Evolutionary conservation across 2,797 vertebrate genomes (phyloP).

Genomic region (Pagetopsis macropterus): DNA sequence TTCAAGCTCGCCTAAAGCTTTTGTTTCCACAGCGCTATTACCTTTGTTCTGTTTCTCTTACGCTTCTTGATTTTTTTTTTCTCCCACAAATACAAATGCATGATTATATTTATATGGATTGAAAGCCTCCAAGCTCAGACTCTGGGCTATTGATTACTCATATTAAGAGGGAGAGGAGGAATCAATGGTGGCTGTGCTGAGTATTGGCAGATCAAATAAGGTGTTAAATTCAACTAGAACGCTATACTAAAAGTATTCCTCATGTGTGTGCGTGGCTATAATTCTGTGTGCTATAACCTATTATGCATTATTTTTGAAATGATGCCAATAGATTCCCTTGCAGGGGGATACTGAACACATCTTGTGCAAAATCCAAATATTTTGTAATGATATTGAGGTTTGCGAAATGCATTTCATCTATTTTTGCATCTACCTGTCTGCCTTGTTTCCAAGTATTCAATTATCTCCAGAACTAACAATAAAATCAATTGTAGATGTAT

Average conservation of each 20-base stretch:
- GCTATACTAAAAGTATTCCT: constrained; percentile 36
- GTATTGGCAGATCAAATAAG: constrained; percentile 69
- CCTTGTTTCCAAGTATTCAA: constrained; percentile 26
- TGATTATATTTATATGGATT: constrained; percentile 82
- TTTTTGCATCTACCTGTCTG: constrained; percentile 22
- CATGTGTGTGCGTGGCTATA: background rate
- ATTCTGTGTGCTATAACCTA: background rate
- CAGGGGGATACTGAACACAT: background rate
- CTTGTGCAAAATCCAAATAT: background rate
- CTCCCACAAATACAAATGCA: constrained; percentile 75
- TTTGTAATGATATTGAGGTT: constrained; percentile 14
- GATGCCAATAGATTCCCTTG: constrained; percentile 10
- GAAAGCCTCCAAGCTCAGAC: constrained; percentile 65
- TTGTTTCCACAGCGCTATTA: constrained; percentile 50
- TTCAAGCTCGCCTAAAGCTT: constrained; percentile 60
- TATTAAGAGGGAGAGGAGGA: constrained; percentile 65
- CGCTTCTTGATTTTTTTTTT: constrained; percentile 39
- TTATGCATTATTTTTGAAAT: constrained; percentile 5
- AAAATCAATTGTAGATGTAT: constrained; percentile 32
- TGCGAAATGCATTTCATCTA: background rate
- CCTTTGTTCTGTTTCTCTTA: constrained; percentile 61
- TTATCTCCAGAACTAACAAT: constrained; percentile 39
- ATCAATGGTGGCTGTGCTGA: constrained; percentile 67
- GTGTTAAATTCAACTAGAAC: constrained; percentile 64
- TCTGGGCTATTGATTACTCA: constrained; percentile 78